phyloP scores from a whole-genome alignment of 2,797 vertebrate genomes.

The Hozukius guyotensis region DNA sequence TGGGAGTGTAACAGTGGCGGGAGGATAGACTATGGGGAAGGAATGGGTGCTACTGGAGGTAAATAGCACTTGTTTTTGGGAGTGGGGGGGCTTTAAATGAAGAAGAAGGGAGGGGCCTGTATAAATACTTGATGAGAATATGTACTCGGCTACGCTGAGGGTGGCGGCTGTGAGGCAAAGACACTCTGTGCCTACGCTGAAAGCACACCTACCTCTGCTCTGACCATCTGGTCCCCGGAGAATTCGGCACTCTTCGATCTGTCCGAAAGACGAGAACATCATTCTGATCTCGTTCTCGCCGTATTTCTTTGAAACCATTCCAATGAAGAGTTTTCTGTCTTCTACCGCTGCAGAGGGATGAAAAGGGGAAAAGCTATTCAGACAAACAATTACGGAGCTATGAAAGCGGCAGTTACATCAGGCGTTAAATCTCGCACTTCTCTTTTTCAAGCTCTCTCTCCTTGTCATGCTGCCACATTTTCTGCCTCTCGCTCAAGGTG shows the following conservation, averaged over 20 bases:
- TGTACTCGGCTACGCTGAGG: constrained; percentile 28
- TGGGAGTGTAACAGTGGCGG: constrained; percentile 39
- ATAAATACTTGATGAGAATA: constrained; percentile 54
- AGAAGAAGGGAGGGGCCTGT: constrained; percentile 32
- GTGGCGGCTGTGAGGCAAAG: constrained; percentile 25
- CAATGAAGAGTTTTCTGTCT: constrained; percentile 98
- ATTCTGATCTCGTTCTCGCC: constrained; percentile 98
- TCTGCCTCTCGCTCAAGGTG: constrained; percentile 42
- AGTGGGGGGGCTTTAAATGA: constrained; percentile 21
- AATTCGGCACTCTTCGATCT: constrained; percentile 97
- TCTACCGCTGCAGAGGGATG: constrained; percentile 88
- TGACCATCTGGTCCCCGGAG: constrained; percentile 95
- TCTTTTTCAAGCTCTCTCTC: constrained; percentile 23
- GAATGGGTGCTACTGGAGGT: constrained; percentile 60
- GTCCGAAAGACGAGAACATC: constrained; percentile 97
- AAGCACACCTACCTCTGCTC: constrained; percentile 91
- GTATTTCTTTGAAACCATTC: constrained; percentile 99
- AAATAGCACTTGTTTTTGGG: constrained; percentile 54
- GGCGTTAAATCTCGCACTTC: constrained; percentile 28
- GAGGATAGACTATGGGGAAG: constrained; percentile 43
- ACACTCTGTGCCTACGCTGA: constrained; percentile 3
- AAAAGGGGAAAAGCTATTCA: constrained; percentile 38
- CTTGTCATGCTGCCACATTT: constrained; percentile 38
- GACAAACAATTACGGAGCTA: constrained; percentile 35
- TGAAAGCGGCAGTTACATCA: constrained; percentile 32